Evolutionary conservation across 1,140 invertebrate species (phyloP).

Genomic region (Asbolus verrucosus): DNA sequence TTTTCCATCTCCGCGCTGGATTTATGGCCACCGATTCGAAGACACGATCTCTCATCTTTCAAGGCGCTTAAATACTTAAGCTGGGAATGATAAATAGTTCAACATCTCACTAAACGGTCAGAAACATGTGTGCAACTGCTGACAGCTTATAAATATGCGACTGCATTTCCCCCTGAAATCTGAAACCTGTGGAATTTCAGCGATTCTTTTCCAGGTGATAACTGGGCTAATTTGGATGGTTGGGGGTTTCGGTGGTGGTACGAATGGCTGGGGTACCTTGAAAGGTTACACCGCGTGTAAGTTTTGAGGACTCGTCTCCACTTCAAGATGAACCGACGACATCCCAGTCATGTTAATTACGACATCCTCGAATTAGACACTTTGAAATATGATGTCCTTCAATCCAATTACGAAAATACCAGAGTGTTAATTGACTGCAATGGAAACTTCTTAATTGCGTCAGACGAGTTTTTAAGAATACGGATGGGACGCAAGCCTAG

Average conservation of each 20-base stretch:
- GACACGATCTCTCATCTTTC: slow-evolving; percentile 21
- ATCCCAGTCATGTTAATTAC: slow-evolving; percentile 54
- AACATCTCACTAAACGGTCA: not conserved
- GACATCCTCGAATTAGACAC: slow-evolving; percentile 54
- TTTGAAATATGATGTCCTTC: slow-evolving; percentile 58
- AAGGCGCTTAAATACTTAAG: slow-evolving; percentile 35
- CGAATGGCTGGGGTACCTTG: not conserved
- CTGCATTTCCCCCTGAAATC: slow-evolving; percentile 10
- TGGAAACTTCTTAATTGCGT: slow-evolving; percentile 30
- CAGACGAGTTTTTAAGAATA: slow-evolving; percentile 11
- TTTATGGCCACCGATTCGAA: not conserved
- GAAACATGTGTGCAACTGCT: slow-evolving; percentile 20
- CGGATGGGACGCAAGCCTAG: not conserved
- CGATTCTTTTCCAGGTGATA: not conserved
- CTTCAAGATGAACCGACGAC: no score
- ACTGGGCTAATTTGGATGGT: slow-evolving; percentile 26
- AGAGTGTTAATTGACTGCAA: slow-evolving; percentile 54
- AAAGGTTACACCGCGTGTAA: slow-evolving; percentile 19
- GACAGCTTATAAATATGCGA: slow-evolving; percentile 16
- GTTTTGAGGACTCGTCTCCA: slow-evolving; percentile 15
- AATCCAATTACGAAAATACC: slow-evolving; percentile 55
- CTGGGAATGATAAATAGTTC: slow-evolving; percentile 27
- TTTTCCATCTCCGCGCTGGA: not conserved
- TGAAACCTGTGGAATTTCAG: not conserved
- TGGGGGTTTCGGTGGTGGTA: slow-evolving; percentile 8